phyloP scores from a whole-genome alignment of 2,888 invertebrate species.

The Rhagonycha lutea region DNA sequence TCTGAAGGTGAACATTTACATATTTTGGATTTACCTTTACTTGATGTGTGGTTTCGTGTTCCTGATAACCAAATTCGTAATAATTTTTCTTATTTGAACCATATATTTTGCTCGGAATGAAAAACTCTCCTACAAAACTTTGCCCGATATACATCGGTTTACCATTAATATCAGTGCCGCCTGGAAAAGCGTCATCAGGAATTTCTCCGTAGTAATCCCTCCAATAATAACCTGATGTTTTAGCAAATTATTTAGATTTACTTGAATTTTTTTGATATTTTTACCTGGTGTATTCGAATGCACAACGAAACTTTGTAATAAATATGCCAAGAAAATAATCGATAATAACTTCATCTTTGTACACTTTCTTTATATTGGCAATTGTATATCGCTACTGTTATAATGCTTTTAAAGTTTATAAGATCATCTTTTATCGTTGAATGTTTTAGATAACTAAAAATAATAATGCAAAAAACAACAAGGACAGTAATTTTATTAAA shows the following conservation, averaged over 20 bases:
- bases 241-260: not conserved
- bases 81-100: not conserved
- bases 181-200: constrained; percentile 12
- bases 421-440: too few species aligned
- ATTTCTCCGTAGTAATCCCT: too few species aligned
- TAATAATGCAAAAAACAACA: too few species aligned
- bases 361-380: too few species aligned
- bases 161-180: constrained; percentile 13
- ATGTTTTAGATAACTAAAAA: too few species aligned
- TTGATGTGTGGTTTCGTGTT: not conserved
- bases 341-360: not conserved
- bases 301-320: not conserved
- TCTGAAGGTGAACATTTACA: not conserved
- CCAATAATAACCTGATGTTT: constrained; percentile 26
- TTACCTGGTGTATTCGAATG: not conserved
- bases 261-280: not conserved
- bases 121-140: not conserved
- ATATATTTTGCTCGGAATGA: constrained; percentile 13
- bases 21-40: not conserved
- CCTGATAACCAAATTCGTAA: constrained; percentile 1
- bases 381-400: too few species aligned
- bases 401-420: too few species aligned
- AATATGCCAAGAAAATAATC: not conserved
- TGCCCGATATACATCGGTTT: constrained; percentile 22
- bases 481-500: too few species aligned